Evolutionary conservation across 2,888 invertebrate species (phyloP), one percentile per base, ranked within the genome.

Genomic region (Pyrrhosoma nymphula): DNA sequence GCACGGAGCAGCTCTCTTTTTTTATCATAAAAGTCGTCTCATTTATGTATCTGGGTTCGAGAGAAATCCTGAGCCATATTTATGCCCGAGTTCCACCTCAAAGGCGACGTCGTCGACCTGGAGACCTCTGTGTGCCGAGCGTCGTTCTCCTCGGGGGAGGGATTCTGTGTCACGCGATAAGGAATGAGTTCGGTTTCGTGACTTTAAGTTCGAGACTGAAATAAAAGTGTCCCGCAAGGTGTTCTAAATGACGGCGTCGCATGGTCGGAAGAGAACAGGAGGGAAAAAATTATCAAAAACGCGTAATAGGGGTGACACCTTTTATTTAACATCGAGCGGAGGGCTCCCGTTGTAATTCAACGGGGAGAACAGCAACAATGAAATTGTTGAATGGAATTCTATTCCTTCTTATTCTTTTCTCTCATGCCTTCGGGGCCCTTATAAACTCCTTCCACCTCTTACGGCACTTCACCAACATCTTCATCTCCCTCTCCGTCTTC

Each of bases 31-130:
- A 16, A 23, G 82, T 16, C 82, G 35, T 82, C 26, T 18, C 82
- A 82, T 69, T 82, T 82, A 82, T 82, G 82, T 82, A 82, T 82
- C 35, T 82, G 82, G 82, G 82, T 82, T 82, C 35, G 82, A 82
- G 82, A 35, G 82, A 16, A 82, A 82, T 82, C 82, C 82, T 18
- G 82, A 82, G 23, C 69, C n/a, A 69, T 69, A 10, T 69, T 26
- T 82, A 4, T 82, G 69, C 69, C 82, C 82, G 82, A 82, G 16
- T 82, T 35, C 82, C 82, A 8, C 35, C 16, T 35, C 2, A 30
- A 35, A 82, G 47, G n/a, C n/a, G 56, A 63, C 69, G 82, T 35
- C 30, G 30, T 35, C 82, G 30, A 82, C 82, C 82, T 14, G 35
- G 82, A 82, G 82, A 82, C 69, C 69, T n/a, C 82, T 12, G 35